Conservation (phyloP, 2,797 vertebrate genomes). For the Gadopsis bispinosus region DNA sequence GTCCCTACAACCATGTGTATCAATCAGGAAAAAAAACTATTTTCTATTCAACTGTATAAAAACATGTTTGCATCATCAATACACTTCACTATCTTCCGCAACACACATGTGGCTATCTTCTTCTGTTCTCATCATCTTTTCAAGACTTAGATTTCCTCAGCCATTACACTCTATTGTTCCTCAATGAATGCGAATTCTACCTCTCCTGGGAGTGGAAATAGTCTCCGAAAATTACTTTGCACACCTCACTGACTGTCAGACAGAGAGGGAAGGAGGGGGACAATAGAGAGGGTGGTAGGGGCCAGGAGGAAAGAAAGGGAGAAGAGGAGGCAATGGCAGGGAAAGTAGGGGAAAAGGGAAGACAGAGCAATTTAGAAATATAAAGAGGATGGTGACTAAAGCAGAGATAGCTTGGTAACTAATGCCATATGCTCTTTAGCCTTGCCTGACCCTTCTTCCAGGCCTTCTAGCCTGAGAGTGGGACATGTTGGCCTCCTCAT, state of each 20-base stretch:
- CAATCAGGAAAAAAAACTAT: slow-evolving; percentile 6
- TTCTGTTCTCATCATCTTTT: slow-evolving; percentile 39
- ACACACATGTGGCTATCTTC: slow-evolving; percentile 14
- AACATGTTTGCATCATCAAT: slow-evolving; percentile 31
- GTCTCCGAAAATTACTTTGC: slow-evolving; percentile 62
- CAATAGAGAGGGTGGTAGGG: not conserved
- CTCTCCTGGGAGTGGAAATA: slow-evolving; percentile 41
- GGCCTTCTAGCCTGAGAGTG: slow-evolving; percentile 26
- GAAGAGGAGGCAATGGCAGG: not conserved
- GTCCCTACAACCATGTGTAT: slow-evolving; percentile 20
- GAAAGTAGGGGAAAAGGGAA: not conserved
- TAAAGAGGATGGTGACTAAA: not conserved
- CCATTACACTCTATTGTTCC: slow-evolving; percentile 40
- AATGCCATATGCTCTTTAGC: slow-evolving; percentile 11
- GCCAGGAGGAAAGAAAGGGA: not conserved
- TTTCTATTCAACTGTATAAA: slow-evolving; percentile 21
- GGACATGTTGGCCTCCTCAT: slow-evolving; percentile 36
- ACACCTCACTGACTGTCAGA: slow-evolving; percentile 57
- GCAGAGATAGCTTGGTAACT: slow-evolving; percentile 9
- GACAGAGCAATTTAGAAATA: slow-evolving; percentile 13
- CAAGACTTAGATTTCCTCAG: slow-evolving; percentile 46
- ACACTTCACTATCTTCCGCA: slow-evolving; percentile 18
- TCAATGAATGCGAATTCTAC: slow-evolving; percentile 57
- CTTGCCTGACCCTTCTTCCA: slow-evolving; percentile 16
- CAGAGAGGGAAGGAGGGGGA: not conserved